Evolutionary conservation across 2,797 vertebrate genomes (phyloP), one percentile per base, ranked within the genome.

Genomic region (Scleropages formosus): DNA sequence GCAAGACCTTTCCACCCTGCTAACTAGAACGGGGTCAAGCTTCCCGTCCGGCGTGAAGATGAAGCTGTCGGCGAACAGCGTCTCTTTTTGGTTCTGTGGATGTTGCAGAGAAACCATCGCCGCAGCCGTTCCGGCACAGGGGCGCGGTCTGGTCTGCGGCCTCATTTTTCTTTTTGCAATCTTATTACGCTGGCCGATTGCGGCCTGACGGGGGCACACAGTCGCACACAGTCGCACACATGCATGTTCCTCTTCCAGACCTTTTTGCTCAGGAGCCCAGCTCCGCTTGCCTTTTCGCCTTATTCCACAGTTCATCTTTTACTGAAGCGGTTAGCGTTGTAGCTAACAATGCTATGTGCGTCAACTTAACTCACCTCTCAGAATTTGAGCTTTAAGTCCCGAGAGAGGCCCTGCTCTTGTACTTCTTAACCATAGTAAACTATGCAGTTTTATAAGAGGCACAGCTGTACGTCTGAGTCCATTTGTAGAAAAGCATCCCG

Each of bases 11-110:
- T 13, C 69, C 6, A 27, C 0, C 51, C 70, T n/a, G 70, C 20
- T 27, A 15, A 44, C 15, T 18, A 18, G 65, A 24, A 67, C 2
- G 8, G 31, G 44, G 51, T 72, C 13, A 58, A 31, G 18, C 16
- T n/a, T 72, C 70, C 56, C 47, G 53, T 59, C 24, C n/a, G 70
- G 49, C 72, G 58, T 59, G 4, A 58, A 56, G 60, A 59, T 59
- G 51, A 59, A 59, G 24, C 24, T 61, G 16, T 61, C 22, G n/a
- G 59, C 59, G 20, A 9, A 20, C 8, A n/a, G 20, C n/a, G 61
- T 7, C 8, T 26, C 53, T n/a, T 26, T 31, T 72, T 59, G 24
- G 16, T 60, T 72, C 26, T 24, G 15, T 39, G 60, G 46, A 51
- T 26, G 58, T 4, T 27, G 10, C 72, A 51, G 70, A 72, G 39